Percentiles rank a stretch among this genome's conserved stretches.
These are phyloP conservation scores for Acleris holmiana DNA, from an alignment of 2,888 invertebrate species.

Conservation along the genomic window DNA sequence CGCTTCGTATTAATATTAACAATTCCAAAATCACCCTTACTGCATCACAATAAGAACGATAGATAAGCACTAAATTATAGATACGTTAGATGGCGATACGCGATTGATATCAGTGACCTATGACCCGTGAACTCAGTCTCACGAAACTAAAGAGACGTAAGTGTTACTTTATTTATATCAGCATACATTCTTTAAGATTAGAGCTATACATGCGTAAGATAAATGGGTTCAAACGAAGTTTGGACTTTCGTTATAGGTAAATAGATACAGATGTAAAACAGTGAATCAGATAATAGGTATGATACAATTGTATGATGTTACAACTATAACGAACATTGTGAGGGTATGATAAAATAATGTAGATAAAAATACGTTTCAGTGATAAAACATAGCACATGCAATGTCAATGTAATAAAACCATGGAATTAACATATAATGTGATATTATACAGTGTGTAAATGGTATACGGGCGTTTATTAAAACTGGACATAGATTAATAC, in stretches of 20 bases:
- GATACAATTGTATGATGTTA: constrained; percentile 3
- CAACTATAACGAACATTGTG: constrained; percentile 1
- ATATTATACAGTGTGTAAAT: no score
- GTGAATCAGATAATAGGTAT: constrained; percentile 17
- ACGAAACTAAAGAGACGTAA: constrained; percentile 10
- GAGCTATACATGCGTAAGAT: constrained; percentile 11
- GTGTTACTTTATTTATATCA: background rate
- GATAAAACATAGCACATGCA: no score
- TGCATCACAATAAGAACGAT: constrained; percentile 4
- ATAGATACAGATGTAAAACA: constrained; percentile 29
- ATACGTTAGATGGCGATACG: constrained; percentile 33
- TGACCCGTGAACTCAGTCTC: constrained; percentile 12
- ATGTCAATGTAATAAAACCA: no score
- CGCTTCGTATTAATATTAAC: constrained; percentile 17
- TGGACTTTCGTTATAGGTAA: constrained; percentile 29
- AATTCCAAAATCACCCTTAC: constrained; percentile 16
- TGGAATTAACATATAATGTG: no score
- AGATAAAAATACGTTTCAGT: background rate
- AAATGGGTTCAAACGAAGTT: constrained; percentile 27
- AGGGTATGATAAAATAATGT: background rate
- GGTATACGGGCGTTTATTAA: no score
- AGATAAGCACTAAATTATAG: constrained; percentile 19
- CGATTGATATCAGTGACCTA: constrained; percentile 31
- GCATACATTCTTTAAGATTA: background rate
- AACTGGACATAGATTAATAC: no score